A percentile compares a stretch with the other conserved stretches of the same genome.
Evolutionary conservation across 2,888 invertebrate species (phyloP).

Genomic region (Latrodectus elegans): DNA sequence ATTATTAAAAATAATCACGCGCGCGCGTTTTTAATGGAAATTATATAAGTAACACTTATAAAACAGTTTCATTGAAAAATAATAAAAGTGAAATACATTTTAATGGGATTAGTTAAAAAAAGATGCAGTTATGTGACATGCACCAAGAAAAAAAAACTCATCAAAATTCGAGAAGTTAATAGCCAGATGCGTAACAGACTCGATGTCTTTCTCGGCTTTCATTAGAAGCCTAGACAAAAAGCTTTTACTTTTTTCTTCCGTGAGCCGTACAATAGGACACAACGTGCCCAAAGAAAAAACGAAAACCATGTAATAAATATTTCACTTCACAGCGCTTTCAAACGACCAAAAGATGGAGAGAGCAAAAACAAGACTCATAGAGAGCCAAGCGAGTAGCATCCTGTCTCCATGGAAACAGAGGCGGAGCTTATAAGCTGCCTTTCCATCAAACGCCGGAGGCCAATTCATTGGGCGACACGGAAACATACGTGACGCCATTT

Average conservation of each 20-base stretch:
- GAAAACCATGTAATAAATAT: slow-evolving; percentile 61
- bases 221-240: slow-evolving; percentile 59
- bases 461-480: slow-evolving; percentile 68
- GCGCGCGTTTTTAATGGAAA: too few species aligned
- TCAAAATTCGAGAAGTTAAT: background rate
- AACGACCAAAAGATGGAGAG: slow-evolving; percentile 48
- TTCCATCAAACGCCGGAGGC: slow-evolving; percentile 64
- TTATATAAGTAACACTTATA: too few species aligned
- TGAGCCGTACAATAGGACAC: slow-evolving; percentile 10
- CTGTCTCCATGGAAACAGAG: slow-evolving; percentile 43
- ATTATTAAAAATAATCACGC: too few species aligned
- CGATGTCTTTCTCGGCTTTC: slow-evolving; percentile 23
- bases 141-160: background rate
- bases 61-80: too few species aligned
- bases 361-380: slow-evolving; percentile 20
- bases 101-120: too few species aligned
- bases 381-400: slow-evolving; percentile 31
- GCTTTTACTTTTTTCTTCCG: slow-evolving; percentile 35
- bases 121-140: too few species aligned
- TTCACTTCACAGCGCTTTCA: slow-evolving; percentile 53
- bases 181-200: slow-evolving; percentile 10
- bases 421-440: slow-evolving; percentile 48
- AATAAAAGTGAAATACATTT: too few species aligned
- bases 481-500: slow-evolving; percentile 68
- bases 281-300: slow-evolving; percentile 35